Conservation (phyloP, 2,113 vertebrate species). For the Oryzias melastigma region DNA sequence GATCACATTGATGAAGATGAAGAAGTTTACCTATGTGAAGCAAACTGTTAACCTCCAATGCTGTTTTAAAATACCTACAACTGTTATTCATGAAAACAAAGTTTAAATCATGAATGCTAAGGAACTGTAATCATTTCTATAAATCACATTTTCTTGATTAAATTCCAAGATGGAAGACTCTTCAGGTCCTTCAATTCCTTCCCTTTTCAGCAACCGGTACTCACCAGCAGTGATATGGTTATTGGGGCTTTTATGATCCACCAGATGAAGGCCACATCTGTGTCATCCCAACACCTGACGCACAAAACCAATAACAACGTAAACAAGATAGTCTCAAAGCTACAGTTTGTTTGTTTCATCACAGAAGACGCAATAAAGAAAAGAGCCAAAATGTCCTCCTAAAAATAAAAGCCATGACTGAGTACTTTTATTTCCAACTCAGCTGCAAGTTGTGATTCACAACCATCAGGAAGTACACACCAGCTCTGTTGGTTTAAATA, state of each 20-base stretch:
- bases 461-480: no score
- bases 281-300: constrained; percentile 80
- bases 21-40: constrained; percentile 85
- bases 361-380: neutral
- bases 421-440: neutral
- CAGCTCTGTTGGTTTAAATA: no score
- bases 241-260: constrained; percentile 81
- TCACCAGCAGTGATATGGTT: constrained; percentile 76
- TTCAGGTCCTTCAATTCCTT: constrained; percentile 8
- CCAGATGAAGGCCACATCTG: constrained; percentile 73
- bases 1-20: constrained; percentile 92
- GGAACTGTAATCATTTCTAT: neutral
- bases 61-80: neutral
- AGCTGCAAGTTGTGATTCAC: neutral
- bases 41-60: neutral
- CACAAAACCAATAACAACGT: constrained; percentile 12
- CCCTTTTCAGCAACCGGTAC: constrained; percentile 22
- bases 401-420: neutral
- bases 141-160: neutral
- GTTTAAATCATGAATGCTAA: neutral
- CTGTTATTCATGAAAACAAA: neutral
- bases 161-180: constrained; percentile 14
- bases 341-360: neutral
- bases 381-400: neutral
- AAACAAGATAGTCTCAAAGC: neutral